Conservation (phyloP, 2,797 vertebrate genomes). For the Calcarius lapponicus region DNA sequence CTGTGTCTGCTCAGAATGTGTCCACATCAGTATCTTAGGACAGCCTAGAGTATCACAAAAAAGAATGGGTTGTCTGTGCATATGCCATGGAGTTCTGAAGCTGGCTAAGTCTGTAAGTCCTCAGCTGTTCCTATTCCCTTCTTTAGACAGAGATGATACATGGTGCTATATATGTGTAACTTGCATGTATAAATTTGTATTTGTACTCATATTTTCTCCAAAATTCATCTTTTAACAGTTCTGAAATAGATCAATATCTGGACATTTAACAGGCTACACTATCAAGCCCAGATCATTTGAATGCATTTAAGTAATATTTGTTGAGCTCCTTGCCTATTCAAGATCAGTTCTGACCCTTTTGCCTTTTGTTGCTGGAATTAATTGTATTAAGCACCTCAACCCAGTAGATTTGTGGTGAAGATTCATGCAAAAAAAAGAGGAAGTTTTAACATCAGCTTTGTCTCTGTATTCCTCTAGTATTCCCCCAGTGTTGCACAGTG, state of each 20-base stretch:
- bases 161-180: not conserved
- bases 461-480: not conserved
- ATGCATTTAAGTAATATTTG: not conserved
- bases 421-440: not conserved
- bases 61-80: not conserved
- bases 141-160: not conserved
- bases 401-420: not conserved
- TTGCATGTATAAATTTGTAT: not conserved
- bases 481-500: not conserved
- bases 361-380: not conserved
- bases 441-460: not conserved
- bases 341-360: not conserved
- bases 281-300: not conserved
- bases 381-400: not conserved
- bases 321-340: not conserved
- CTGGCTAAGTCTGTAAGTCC: not conserved
- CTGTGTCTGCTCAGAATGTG: not conserved
- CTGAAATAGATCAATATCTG: not conserved
- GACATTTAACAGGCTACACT: not conserved
- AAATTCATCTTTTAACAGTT: not conserved
- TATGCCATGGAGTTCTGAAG: not conserved
- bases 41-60: not conserved
- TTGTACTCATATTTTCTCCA: not conserved
- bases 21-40: not conserved
- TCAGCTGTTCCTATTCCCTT: not conserved